Conservation (phyloP, 2,888 invertebrate genomes). For the Brachylomia viminalis region DNA sequence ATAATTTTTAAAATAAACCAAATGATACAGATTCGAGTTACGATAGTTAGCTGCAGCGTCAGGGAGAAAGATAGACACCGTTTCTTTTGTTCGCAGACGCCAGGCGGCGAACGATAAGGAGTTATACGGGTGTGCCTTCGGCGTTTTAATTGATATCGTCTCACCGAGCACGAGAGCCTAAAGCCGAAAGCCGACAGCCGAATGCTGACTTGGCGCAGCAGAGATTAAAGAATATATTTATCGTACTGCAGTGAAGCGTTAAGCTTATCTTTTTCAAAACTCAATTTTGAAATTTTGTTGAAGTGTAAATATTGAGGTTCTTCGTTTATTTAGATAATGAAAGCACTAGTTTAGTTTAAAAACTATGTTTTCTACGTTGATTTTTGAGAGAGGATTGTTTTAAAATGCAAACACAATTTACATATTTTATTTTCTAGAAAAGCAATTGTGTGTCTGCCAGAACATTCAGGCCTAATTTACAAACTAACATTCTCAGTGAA, state of each 20-base stretch:
- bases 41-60: constrained; percentile 30
- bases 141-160: constrained; percentile 66
- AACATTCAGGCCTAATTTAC: constrained; percentile 1
- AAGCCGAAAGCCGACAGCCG: constrained; percentile 38
- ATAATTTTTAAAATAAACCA: too few species aligned
- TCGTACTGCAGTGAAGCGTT: constrained; percentile 43
- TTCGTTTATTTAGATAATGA: constrained; percentile 10
- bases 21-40: constrained; percentile 34
- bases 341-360: neutral
- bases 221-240: constrained; percentile 60
- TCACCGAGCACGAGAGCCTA: constrained; percentile 45
- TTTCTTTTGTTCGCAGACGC: constrained; percentile 63
- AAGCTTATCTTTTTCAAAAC: constrained; percentile 60
- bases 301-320: neutral
- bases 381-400: neutral
- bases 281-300: constrained; percentile 32
- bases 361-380: constrained; percentile 11
- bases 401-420: constrained; percentile 3
- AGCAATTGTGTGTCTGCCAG: neutral
- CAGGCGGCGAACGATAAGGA: constrained; percentile 63
- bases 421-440: neutral
- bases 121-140: constrained; percentile 63
- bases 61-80: constrained; percentile 42
- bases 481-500: neutral
- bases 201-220: constrained; percentile 42